Evolutionary conservation across 2,113 vertebrate genomes (phyloP), one percentile per base, ranked within the genome.

Genomic region (Garra rufa): DNA sequence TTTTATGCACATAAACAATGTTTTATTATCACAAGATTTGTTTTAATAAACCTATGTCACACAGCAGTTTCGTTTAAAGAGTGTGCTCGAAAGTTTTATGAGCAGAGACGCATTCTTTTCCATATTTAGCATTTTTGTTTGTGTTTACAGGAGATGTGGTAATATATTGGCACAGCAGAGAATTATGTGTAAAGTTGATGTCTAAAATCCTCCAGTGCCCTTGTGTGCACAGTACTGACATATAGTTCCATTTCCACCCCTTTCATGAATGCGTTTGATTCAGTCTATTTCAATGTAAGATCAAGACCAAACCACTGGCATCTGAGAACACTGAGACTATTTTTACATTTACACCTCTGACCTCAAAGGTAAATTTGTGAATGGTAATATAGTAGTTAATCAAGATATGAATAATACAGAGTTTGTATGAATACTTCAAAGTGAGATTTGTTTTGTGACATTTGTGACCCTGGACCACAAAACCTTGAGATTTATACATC

Each of bases 211-310:
- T 88, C 76, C 82, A 17, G 83, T 28, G 80, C 81, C 30, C 84
- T 59, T 75, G 55, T 84, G 84, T 87, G 85, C 88, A 93, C 93
- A 93, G 88, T 90, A 90, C 83, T 76, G 26, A 86, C 90, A 91
- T 94, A 93, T 91, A 91, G 90, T 88, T 91, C 87, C 87, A 89
- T 91, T 93, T 92, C 90, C 86, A 85, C 76, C 88, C 81, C 83
- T 87, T 91, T 89, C 89, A 90, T 94, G 93, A 94, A 94, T 94
- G 88, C 85, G 85, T 92, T 88, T 91, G 90, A 94, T 94, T 95
- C 93, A 95, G 85, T 38, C 79, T 88, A 85, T 92, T 93, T 90
- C 88, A 76, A 89, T 86, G 86, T 82, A 82, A 69, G 84, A 50
- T 85, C 59, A 5, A 67, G 76, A 80, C 86, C 86, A 61, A 19